Conservation (phyloP, 2,797 vertebrate species). For the Buphagus erythrorhynchus region DNA sequence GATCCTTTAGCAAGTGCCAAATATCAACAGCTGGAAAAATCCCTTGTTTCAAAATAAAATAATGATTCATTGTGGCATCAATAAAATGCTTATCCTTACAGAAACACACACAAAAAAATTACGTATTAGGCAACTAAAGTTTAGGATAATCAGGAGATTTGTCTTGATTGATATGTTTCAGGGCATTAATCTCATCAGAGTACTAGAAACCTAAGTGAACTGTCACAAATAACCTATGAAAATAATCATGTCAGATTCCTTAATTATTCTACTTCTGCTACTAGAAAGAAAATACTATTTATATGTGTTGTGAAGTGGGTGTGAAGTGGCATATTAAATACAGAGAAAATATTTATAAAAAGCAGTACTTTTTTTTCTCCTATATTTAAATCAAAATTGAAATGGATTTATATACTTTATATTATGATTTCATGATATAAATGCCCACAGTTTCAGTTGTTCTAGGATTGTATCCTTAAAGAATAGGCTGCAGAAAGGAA, state of each 20-base stretch:
- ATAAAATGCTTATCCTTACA: background rate
- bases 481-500: background rate
- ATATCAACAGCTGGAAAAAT: background rate
- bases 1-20: background rate
- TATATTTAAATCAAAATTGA: background rate
- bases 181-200: background rate
- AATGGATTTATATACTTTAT: background rate
- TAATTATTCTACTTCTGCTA: background rate
- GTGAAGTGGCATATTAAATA: background rate
- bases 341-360: background rate
- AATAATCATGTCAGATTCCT: background rate
- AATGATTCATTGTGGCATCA: background rate
- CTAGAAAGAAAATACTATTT: background rate
- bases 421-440: background rate
- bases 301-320: accelerated
- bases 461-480: background rate
- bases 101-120: background rate
- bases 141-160: background rate
- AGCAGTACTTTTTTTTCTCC: background rate
- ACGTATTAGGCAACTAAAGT: background rate
- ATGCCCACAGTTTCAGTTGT: background rate
- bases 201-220: background rate
- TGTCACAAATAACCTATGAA: background rate
- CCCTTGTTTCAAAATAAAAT: background rate
- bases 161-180: background rate